Percentiles rank a stretch among this genome's conserved stretches.
Evolutionary conservation across 1,140 invertebrate genomes (phyloP).

Genomic region (Drosophila kohkoa): DNA sequence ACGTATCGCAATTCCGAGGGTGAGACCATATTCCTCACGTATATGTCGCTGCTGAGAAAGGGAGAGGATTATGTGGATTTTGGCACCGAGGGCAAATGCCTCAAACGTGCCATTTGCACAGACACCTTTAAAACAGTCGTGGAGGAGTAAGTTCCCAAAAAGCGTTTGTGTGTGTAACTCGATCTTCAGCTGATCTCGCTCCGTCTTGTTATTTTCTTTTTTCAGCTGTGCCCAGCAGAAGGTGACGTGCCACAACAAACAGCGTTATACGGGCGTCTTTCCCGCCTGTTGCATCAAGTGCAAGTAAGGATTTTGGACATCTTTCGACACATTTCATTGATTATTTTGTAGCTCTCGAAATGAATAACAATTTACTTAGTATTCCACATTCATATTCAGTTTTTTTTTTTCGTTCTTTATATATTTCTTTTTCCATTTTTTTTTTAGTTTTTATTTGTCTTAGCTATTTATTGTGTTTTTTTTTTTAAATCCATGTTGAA

Average conservation of each 20-base stretch:
- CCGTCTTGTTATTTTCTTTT: background rate
- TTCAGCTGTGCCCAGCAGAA: constrained; percentile 65
- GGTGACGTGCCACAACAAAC: constrained; percentile 72
- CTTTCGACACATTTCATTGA: too few relatives aligned
- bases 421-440: constrained; percentile 23
- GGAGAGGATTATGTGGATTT: constrained; percentile 82
- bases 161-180: too few relatives aligned
- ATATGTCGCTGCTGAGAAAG: constrained; percentile 64
- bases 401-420: constrained; percentile 10
- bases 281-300: constrained; percentile 80
- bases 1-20: constrained; percentile 70
- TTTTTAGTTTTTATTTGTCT: constrained; percentile 41
- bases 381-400: constrained; percentile 6
- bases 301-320: constrained; percentile 14
- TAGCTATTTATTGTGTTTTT: constrained; percentile 47
- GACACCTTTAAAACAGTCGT: constrained; percentile 74
- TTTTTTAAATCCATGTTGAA: constrained; percentile 10
- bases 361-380: constrained; percentile 19
- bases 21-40: constrained; percentile 77
- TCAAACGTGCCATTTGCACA: constrained; percentile 71
- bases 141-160: constrained; percentile 66
- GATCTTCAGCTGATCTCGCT: too few relatives aligned
- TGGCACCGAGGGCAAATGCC: constrained; percentile 71
- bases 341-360: background rate
- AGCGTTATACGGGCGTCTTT: constrained; percentile 74